Evolutionary conservation across 2,797 vertebrate genomes (phyloP).

Genomic region (Sciurus carolinensis): DNA sequence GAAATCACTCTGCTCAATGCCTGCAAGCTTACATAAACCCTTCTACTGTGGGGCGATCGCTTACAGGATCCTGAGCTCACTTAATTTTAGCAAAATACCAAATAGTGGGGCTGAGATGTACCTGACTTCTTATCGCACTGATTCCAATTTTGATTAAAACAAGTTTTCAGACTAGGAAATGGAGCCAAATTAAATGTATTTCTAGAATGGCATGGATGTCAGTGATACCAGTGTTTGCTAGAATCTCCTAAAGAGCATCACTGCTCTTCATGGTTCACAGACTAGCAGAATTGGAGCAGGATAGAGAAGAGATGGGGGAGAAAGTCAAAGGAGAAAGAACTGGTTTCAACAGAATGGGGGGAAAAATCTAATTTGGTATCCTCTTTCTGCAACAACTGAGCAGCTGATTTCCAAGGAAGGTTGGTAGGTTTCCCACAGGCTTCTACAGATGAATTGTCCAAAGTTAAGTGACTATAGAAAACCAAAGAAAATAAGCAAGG

Average conservation of each 20-base stretch:
- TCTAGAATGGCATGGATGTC: not conserved
- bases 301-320: constrained; percentile 4
- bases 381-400: constrained; percentile 33
- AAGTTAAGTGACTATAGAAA: not conserved
- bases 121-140: constrained; percentile 65
- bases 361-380: constrained; percentile 23
- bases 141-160: constrained; percentile 78
- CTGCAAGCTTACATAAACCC: not conserved
- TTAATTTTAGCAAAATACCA: constrained; percentile 60
- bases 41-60: not conserved
- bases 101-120: constrained; percentile 3
- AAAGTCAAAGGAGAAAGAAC: constrained; percentile 5
- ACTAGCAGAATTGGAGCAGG: constrained; percentile 68
- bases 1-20: rapidly evolving
- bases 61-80: not conserved
- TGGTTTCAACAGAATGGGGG: constrained; percentile 16
- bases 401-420: constrained; percentile 43
- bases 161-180: constrained; percentile 72
- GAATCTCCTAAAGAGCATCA: constrained; percentile 65
- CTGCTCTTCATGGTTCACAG: constrained; percentile 76
- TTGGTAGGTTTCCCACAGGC: not conserved
- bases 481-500: not conserved
- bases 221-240: constrained; percentile 67
- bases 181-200: constrained; percentile 70
- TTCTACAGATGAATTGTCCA: not conserved